These are phyloP conservation scores for Xenopus tropicalis DNA, from an alignment of 2,113 vertebrate species.

Conservation along the genomic window DNA sequence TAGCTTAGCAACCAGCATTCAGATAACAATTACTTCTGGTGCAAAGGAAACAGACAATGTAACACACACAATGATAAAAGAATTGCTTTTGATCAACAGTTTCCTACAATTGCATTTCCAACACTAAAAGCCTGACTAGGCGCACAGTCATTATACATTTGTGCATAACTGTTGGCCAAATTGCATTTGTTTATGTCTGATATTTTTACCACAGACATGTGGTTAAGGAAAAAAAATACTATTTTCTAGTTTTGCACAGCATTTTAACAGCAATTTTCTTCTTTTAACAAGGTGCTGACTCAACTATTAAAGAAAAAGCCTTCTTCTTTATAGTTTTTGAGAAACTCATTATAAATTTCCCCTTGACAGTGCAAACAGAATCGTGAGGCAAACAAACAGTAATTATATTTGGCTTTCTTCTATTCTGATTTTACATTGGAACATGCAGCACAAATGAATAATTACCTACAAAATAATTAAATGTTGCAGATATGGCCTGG, in stretches of 20 bases:
- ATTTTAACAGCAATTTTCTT: conserved; percentile 15
- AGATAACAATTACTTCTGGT: conserved; percentile 46
- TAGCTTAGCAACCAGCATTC: conserved; percentile 45
- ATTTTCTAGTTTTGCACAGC: conserved; percentile 45
- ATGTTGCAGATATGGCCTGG: conserved; percentile 72
- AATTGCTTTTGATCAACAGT: conserved; percentile 42
- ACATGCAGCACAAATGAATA: conserved; percentile 73
- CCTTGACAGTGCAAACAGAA: conserved; percentile 51
- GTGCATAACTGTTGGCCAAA: not conserved
- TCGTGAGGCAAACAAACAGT: conserved; percentile 57
- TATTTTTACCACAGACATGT: too few species aligned
- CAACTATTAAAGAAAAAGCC: conserved; percentile 48
- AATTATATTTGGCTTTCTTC: conserved; percentile 59
- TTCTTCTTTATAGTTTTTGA: conserved; percentile 55
- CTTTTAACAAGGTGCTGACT: conserved; percentile 22
- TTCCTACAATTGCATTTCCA: conserved; percentile 26
- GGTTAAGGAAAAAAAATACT: too few species aligned
- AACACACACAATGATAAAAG: conserved; percentile 42
- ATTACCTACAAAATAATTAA: conserved; percentile 89
- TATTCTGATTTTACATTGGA: conserved; percentile 56
- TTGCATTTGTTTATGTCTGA: conserved; percentile 32
- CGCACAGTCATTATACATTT: conserved; percentile 48
- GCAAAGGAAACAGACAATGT: conserved; percentile 43
- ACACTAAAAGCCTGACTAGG: not conserved
- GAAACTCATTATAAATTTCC: conserved; percentile 62